Conservation (phyloP, 1,140 invertebrate species). For the Macrosteles quadrilineatus region DNA sequence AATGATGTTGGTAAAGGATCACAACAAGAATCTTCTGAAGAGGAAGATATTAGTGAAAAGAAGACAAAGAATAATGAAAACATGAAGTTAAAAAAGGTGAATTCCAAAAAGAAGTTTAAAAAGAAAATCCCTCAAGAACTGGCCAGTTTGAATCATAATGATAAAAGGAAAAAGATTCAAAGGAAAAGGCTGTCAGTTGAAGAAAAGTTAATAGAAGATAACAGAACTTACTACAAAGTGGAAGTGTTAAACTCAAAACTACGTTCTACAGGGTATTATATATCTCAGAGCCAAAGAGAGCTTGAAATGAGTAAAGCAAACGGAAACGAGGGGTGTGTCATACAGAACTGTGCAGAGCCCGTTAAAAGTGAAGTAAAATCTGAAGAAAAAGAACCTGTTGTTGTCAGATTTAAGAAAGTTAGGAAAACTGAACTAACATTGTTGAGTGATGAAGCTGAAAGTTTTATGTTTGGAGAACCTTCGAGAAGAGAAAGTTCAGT, state of each 20-base stretch:
- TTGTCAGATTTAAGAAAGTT: constrained; percentile 65
- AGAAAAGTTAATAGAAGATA: constrained; percentile 60
- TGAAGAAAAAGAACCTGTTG: constrained; percentile 52
- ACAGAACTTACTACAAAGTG: constrained; percentile 70
- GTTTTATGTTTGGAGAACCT: constrained; percentile 74
- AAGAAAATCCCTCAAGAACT: neutral
- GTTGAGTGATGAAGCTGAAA: constrained; percentile 78
- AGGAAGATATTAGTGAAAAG: neutral
- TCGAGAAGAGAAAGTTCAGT: constrained; percentile 55
- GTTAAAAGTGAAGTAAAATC: constrained; percentile 34
- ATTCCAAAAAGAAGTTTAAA: neutral
- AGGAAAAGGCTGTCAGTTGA: constrained; percentile 57
- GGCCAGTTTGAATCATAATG: neutral
- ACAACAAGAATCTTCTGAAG: neutral
- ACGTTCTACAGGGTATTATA: constrained; percentile 59
- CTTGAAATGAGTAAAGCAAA: constrained; percentile 33
- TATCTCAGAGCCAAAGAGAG: constrained; percentile 41
- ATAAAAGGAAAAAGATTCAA: neutral
- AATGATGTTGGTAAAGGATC: neutral
- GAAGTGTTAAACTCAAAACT: constrained; percentile 70
- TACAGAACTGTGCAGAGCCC: constrained; percentile 35
- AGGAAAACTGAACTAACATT: constrained; percentile 69
- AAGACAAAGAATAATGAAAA: neutral
- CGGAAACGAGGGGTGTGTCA: constrained; percentile 37
- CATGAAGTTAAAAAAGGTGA: neutral